Conservation (phyloP, 2,888 invertebrate species). For the Nycteola revayana region DNA sequence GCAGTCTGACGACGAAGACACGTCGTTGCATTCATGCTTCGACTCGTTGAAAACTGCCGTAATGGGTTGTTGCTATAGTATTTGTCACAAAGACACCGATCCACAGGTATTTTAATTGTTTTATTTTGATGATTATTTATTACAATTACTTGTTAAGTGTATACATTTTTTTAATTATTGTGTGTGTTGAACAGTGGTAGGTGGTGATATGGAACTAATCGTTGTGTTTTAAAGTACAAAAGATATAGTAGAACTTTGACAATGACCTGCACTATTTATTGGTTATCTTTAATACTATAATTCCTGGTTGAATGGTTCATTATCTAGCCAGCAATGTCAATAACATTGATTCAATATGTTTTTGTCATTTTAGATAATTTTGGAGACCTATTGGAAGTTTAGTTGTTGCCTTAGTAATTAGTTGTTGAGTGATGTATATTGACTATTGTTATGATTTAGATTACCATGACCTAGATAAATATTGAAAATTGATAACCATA, state of each 20-base stretch:
- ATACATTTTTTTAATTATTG: too few relatives aligned
- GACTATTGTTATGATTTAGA: neutral
- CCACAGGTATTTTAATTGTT: conserved; percentile 81
- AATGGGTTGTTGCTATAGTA: conserved; percentile 88
- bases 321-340: conserved; percentile 19
- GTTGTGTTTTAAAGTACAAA: too few relatives aligned
- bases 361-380: too few relatives aligned
- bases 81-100: conserved; percentile 86
- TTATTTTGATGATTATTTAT: conserved; percentile 12
- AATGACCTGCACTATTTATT: conserved; percentile 18
- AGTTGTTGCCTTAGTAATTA: conserved; percentile 3
- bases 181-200: too few relatives aligned
- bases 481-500: too few relatives aligned
- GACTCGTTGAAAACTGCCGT: conserved; percentile 70
- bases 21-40: conserved; percentile 76
- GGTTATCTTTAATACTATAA: conserved; percentile 37
- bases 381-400: conserved; percentile 9
- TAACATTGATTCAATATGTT: too few relatives aligned
- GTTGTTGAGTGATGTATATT: conserved; percentile 14
- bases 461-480: too few relatives aligned
- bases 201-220: too few relatives aligned
- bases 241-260: conserved; percentile 3
- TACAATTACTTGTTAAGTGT: conserved; percentile 1
- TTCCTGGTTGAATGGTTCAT: conserved; percentile 52
- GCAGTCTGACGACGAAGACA: conserved; percentile 74